Evolutionary conservation across 64 coral and sea anemone genomes (phyloP).

Genomic region (Catalaphyllia jardinei): DNA sequence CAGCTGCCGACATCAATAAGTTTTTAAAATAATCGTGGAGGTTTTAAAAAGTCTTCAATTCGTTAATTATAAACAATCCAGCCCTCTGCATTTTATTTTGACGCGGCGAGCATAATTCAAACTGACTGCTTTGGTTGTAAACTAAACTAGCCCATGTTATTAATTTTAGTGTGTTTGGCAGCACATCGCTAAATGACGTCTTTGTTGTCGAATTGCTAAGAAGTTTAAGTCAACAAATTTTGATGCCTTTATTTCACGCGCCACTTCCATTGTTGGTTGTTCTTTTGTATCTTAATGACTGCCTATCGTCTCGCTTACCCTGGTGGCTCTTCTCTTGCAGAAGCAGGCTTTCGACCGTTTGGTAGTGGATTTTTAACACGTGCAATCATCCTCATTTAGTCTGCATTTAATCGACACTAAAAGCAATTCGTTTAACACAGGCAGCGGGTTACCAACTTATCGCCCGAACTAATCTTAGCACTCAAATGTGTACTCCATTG

Average conservation of each 20-base stretch:
- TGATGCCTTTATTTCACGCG: background rate
- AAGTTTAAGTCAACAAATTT: conserved; percentile 38
- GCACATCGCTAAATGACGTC: background rate
- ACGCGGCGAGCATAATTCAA: background rate
- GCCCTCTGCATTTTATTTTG: background rate
- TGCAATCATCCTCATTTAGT: background rate
- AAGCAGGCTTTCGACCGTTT: background rate
- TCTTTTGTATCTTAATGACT: conserved; percentile 24
- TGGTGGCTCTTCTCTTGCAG: background rate
- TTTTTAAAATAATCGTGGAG: conserved; percentile 29
- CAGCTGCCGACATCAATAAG: conserved; percentile 33
- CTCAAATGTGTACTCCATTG: conserved; percentile 39
- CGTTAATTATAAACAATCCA: conserved; percentile 5
- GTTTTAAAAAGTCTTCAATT: conserved; percentile 27
- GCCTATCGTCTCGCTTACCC: background rate
- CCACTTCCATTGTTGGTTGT: conserved; percentile 38
- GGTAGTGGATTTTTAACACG: background rate
- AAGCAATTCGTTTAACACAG: conserved; percentile 18
- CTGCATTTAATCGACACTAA: background rate
- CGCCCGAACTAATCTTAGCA: background rate
- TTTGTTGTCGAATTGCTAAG: background rate
- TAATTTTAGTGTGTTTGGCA: background rate
- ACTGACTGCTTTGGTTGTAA: background rate
- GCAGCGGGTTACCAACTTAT: conserved; percentile 18
- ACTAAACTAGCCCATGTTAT: conserved; percentile 3